These are phyloP conservation scores for Gymnoscelis rufifasciata DNA, from an alignment of 2,888 invertebrate genomes.

Conservation along the genomic window DNA sequence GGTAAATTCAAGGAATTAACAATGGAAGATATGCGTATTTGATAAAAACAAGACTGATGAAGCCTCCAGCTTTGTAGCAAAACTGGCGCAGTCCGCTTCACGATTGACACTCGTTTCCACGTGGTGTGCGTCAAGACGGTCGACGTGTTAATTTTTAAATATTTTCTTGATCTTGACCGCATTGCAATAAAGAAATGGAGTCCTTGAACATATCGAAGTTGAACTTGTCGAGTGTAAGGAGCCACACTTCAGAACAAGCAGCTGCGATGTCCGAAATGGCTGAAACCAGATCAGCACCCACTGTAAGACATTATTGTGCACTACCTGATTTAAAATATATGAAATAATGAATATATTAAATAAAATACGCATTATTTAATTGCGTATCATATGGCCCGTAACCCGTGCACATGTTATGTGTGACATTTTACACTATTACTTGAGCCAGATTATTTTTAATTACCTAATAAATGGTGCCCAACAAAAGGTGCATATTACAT, in stretches of 20 bases:
- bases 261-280: constrained; percentile 44
- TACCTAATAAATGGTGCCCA: constrained; percentile 31
- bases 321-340: no score
- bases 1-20: no score
- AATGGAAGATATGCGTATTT: no score
- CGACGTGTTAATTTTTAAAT: constrained; percentile 61
- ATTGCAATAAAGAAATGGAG: constrained; percentile 54
- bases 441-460: constrained; percentile 36
- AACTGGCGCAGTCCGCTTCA: constrained; percentile 29
- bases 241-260: constrained; percentile 47
- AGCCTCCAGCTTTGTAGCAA: neutral
- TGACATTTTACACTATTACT: neutral
- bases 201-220: constrained; percentile 68
- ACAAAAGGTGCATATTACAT: neutral
- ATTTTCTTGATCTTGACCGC: constrained; percentile 40
- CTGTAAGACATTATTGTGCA: constrained; percentile 41
- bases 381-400: neutral
- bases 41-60: no score
- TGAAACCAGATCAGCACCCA: constrained; percentile 50
- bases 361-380: no score
- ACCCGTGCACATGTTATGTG: no score
- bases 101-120: constrained; percentile 72
- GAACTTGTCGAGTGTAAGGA: constrained; percentile 62
- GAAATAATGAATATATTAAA: no score
- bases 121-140: constrained; percentile 70